Evolutionary conservation across 30 jellyfish, hydroid and myxozoan genomes (phyloP), one percentile per base, ranked within the genome.

Genomic region (Turritopsis dohrnii): DNA sequence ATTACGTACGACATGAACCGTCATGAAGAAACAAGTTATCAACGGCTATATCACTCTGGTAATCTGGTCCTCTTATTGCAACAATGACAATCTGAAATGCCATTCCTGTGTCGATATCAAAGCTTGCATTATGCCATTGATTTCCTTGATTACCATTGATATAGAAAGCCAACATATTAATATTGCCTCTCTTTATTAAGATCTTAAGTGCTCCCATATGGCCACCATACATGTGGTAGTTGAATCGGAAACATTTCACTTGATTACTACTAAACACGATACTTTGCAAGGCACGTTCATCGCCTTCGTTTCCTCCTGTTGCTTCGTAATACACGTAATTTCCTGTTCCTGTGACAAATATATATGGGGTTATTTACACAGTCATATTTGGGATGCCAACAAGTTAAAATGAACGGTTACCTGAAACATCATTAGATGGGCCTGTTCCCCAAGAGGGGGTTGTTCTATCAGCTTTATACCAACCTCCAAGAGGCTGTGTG

Each of bases 221-320:
- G 20, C 95, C 89, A 25, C 97, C 97, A 30, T 81, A 52, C 97
- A 90, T 90, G 87, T 90, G 97, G 75, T 90, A 90, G 90, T 93
- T 84, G 85, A 85, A 90, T 24, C 84, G 81, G 27, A 90, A 52
- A 66, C 97, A 90, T 30, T n/a, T 77, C 0, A 91, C 95, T 16
- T 88, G 88, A 21, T 60, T 71, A 27, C 77, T 19, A 84, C 71
- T 85, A 69, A 69, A 69, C 30, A 69, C 16, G 17, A 27, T 23
- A 21, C 77, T 69, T 23, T 1, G 28, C 19, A 69, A 69, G 19
- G 77, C 8, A 16, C 16, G 23, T 23, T 23, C 19, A n/a, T 23
- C 28, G 30, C 77, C 77, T 69, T 23, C 31, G 0, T 23, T 23
- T 69, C 28, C 30, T 7, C 77, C 7, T 7, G 31, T 69, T 9